Evolutionary conservation across 1,140 invertebrate genomes (phyloP).

Genomic region (Heliconius melpomene): DNA sequence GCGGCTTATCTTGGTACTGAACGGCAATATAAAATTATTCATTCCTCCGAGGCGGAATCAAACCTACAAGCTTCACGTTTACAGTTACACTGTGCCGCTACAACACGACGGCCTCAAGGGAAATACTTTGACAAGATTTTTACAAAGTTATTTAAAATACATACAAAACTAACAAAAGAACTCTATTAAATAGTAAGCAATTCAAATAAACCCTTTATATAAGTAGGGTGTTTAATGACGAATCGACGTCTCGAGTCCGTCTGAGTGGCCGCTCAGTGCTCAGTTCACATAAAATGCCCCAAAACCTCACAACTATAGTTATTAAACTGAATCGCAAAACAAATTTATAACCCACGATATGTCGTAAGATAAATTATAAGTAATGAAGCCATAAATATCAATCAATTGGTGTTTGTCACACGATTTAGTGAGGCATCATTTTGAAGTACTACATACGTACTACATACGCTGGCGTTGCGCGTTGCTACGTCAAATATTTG

Average conservation of each 20-base stretch:
- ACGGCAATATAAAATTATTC: no score
- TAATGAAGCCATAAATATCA: conserved; percentile 17
- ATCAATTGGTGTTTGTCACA: conserved; percentile 13
- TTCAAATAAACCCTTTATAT: not conserved
- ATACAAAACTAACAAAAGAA: not conserved
- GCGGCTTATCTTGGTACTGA: no score
- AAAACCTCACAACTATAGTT: not conserved
- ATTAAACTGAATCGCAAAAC: not conserved
- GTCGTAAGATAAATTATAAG: not conserved
- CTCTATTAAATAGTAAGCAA: not conserved
- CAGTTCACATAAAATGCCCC: no score
- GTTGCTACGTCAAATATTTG: not conserved
- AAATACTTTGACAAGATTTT: no score
- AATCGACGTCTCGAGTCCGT: not conserved
- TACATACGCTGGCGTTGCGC: not conserved
- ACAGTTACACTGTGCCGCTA: no score
- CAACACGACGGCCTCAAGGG: no score
- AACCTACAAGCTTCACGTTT: no score
- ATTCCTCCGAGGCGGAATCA: no score
- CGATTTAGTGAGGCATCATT: not conserved
- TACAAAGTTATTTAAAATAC: no score
- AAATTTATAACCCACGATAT: not conserved
- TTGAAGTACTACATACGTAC: not conserved
- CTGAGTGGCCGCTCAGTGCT: not conserved
- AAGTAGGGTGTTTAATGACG: not conserved